Conservation (phyloP, 92 coral and sea anemone genomes). For the Anthopleura xanthogrammica region DNA sequence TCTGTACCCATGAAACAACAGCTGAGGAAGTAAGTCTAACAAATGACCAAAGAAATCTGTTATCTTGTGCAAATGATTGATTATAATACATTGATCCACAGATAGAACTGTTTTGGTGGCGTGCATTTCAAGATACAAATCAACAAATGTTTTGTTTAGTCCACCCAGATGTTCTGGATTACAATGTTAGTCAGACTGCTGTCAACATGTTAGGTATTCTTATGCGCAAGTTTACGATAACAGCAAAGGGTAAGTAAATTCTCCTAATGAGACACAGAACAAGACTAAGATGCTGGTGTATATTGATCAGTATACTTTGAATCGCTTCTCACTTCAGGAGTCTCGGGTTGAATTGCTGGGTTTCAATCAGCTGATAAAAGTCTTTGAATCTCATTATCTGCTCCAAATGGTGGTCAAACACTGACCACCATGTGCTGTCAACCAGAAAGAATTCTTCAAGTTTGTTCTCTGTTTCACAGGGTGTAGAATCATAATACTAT, state of each 20-base stretch:
- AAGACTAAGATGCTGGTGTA: no score
- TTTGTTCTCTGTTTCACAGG: constrained; percentile 37
- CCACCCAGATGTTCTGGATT: constrained; percentile 67
- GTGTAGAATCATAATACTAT: constrained; percentile 62
- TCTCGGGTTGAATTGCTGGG: no score
- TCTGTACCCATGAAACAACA: constrained; percentile 69
- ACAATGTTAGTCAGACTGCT: constrained; percentile 62
- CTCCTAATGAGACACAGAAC: neutral
- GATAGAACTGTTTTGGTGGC: constrained; percentile 75
- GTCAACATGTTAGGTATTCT: constrained; percentile 47
- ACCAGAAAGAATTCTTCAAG: no score
- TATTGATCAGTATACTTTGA: no score
- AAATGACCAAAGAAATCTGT: neutral
- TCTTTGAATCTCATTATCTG: no score
- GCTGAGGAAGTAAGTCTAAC: constrained; percentile 68
- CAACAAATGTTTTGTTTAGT: constrained; percentile 66
- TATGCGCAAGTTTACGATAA: constrained; percentile 26
- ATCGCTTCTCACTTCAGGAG: no score
- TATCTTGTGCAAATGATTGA: neutral
- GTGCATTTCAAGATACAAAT: constrained; percentile 52
- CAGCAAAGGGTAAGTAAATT: neutral
- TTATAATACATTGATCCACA: neutral
- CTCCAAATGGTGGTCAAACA: no score
- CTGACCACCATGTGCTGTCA: no score
- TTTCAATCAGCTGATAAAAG: no score